Base-by-base conservation (phyloP, 2,113 vertebrate species). In the Platycercus adscitus region DNA sequence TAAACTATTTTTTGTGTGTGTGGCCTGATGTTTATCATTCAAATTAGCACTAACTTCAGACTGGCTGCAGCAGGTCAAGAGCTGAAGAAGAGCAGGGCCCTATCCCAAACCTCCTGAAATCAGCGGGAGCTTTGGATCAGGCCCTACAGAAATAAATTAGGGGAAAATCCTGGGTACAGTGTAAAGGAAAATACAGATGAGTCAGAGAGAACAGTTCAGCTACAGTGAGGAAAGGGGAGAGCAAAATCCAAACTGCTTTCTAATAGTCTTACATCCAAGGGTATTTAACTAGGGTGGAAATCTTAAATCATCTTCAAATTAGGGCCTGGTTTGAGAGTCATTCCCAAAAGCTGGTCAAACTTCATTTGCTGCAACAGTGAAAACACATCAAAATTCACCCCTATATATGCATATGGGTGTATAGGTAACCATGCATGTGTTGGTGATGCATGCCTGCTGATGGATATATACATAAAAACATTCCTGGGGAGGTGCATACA, bases 381-480 rank as follows among this genome's bases (percentile, higher is more conserved):
- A 71, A 68, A 80, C 1, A 12, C 37, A 53, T 26, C 1, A 0
- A 2, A 33, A 19, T 13, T 65, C 7, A 1, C 41, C 53, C 25
- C 19, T 19, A 0, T 17, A 4, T 33, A 43, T n/a, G 0, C 4
- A 0, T 1, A 9, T 0, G 3, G 6, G 9, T 4, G 7, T 16
- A 3, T 16, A 18, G 26, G 23, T 26, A 11, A 10, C 21, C 41
- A 2, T 0, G 4, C 6, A 3, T 1, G 8, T 0, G 1, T 24
- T 21, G 5, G n/a, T 0, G 29, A 18, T n/a, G 60, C 18, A 2
- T 3, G 10, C 11, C 44, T 78, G 39, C 24, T 44, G 31, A 2
- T 3, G 41, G 6, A 7, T 7, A 0, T 0, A 7, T 4, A 1
- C 2, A 5, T 2, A 39, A 46, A 3, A 43, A 1, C 29, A 1